phyloP scores from a whole-genome alignment of 2,113 vertebrate genomes.

The Antechinus flavipes region DNA sequence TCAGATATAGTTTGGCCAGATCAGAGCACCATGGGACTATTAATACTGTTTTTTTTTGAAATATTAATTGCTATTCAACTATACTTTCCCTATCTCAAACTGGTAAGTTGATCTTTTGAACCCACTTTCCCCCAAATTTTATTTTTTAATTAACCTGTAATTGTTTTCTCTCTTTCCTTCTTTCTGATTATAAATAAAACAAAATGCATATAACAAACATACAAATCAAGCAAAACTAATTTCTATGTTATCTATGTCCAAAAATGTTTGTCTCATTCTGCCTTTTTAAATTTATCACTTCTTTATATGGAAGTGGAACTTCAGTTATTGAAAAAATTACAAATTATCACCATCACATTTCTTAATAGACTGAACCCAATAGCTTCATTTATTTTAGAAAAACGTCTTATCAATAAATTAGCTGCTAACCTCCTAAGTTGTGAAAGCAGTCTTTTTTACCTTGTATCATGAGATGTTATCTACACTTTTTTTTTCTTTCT shows the following conservation, averaged over 20 bases:
- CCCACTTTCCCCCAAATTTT: not conserved
- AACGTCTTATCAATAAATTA: not conserved
- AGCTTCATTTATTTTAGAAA: not conserved
- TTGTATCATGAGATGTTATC: not conserved
- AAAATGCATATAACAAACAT: not conserved
- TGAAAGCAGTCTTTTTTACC: not conserved
- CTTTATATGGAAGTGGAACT: not conserved
- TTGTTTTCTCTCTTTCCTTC: not conserved
- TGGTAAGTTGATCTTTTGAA: not conserved
- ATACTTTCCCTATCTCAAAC: not conserved
- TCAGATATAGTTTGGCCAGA: not conserved
- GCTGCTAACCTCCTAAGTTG: not conserved
- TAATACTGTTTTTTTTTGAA: not conserved
- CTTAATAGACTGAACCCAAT: not conserved
- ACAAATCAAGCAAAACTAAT: not conserved
- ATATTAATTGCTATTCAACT: not conserved
- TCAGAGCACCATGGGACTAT: not conserved
- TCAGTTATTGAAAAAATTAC: not conserved
- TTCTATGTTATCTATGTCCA: not conserved
- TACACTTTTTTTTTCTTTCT: slow-evolving; percentile 47
- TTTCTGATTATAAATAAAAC: not conserved
- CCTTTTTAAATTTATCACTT: not conserved
- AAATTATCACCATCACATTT: not conserved
- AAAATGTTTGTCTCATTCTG: not conserved
- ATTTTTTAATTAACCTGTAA: not conserved